Conservation (phyloP, 2,888 invertebrate genomes). For the Ectobius pallidus region DNA sequence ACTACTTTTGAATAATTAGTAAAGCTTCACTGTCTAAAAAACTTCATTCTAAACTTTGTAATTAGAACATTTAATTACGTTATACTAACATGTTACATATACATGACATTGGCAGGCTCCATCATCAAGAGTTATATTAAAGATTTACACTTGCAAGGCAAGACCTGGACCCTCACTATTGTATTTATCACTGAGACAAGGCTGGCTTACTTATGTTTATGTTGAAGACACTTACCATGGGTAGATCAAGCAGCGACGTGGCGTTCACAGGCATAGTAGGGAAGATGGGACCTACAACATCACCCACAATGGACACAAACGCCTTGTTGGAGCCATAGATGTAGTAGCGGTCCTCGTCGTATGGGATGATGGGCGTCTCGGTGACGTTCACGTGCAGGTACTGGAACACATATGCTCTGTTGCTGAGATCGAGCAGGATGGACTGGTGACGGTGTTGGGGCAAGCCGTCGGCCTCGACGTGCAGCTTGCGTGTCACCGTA, state of each 20-base stretch:
- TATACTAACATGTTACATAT: no score
- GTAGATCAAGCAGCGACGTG: constrained; percentile 76
- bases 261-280: constrained; percentile 92
- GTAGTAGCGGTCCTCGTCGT: constrained; percentile 89
- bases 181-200: no score
- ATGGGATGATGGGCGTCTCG: constrained; percentile 90
- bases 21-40: no score
- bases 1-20: no score
- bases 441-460: constrained; percentile 93
- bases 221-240: constrained; percentile 73
- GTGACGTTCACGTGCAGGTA: constrained; percentile 96
- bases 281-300: constrained; percentile 92
- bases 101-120: no score
- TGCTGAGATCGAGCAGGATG: constrained; percentile 88
- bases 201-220: no score
- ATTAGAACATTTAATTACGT: no score
- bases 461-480: constrained; percentile 86
- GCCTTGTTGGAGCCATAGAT: constrained; percentile 92
- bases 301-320: constrained; percentile 81
- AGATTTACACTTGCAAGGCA: no score
- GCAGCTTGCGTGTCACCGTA: constrained; percentile 66
- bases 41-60: no score
- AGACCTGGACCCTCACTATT: no score
- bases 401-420: constrained; percentile 88
- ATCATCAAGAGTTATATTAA: no score